Percentiles rank a stretch among this genome's conserved stretches.
Conservation (phyloP, 1,140 invertebrate genomes). For the Asobara japonica region DNA sequence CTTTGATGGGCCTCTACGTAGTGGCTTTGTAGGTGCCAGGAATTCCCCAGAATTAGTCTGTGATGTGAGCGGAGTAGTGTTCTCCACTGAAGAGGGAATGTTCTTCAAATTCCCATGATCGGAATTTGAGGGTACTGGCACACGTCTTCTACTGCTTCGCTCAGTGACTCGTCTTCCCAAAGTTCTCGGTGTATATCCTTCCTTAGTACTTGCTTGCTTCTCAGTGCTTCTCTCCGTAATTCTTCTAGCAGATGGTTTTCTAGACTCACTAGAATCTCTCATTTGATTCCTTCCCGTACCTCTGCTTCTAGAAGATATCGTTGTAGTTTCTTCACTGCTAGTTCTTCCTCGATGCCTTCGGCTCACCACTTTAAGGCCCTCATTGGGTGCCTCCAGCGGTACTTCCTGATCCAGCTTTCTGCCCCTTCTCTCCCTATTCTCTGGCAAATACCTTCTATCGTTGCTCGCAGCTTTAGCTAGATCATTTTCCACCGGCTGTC, state of each 20-base stretch:
- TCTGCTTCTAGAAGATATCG: conserved; percentile 43
- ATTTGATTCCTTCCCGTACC: conserved; percentile 53
- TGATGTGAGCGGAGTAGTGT: background rate
- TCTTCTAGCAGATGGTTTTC: conserved; percentile 28
- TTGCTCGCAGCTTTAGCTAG: conserved; percentile 12
- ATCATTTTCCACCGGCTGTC: background rate
- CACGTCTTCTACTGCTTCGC: conserved; percentile 36
- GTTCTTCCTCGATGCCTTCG: background rate
- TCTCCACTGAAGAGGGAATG: conserved; percentile 22
- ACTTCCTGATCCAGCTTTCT: background rate
- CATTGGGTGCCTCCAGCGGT: conserved; percentile 1
- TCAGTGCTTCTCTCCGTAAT: background rate
- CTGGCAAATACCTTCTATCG: conserved; percentile 26
- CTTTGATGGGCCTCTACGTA: conserved; percentile 42
- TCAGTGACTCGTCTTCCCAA: conserved; percentile 7
- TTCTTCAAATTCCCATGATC: conserved; percentile 46
- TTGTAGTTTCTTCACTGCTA: conserved; percentile 9
- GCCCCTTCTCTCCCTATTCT: background rate
- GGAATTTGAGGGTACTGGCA: conserved; percentile 31
- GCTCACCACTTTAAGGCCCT: background rate
- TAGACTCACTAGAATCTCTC: conserved; percentile 40
- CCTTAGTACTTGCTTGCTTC: conserved; percentile 8
- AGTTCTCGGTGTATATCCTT: conserved; percentile 15
- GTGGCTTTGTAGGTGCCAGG: background rate
- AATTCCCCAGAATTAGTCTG: background rate